Evolutionary conservation across 2,113 vertebrate species (phyloP), one percentile per base, ranked within the genome.

Genomic region (Saguinus imperator): DNA sequence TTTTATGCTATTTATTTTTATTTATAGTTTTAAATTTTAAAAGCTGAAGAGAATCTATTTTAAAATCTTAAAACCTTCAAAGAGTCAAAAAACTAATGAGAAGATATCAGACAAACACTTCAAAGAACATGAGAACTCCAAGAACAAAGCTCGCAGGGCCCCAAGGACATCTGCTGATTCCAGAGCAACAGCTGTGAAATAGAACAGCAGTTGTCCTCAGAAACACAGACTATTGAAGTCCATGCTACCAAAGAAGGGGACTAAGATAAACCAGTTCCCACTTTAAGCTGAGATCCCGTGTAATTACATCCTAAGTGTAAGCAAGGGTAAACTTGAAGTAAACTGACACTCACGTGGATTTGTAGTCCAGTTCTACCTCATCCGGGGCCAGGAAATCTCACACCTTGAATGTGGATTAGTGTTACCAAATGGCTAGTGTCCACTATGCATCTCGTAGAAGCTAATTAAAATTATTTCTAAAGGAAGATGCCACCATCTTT

Each of bases 11-110:
- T 45, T 43, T 43, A 43, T 43, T 43, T 43, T 43, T 43, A 43
- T 43, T 43, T 43, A 61, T 40, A 89, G 1, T 73, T 89, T 66
- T 21, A 25, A 77, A 5, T 80, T 91, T 79, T 3, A 77, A 89
- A 95, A 87, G 29, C 40, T 45, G 12, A 70, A 85, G 40, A 94
- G 93, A 96, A 91, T 75, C 43, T 68, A 80, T 89, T 75, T 83
- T 61, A 75, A 87, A 89, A 75, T n/a, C 37, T 76, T 68, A 43
- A 88, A 93, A 85, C 43, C 70, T 66, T 32, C 40, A 85, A 92
- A 92, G 16, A 94, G 29, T 21, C 43, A 94, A 87, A 32, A 94
- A 73, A 20, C 55, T 68, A 50, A 73, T 73, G 32, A 91, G 64
- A 95, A 95, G 70, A 70, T 87, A 94, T 18, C 40, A 87, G 57